Evolutionary conservation across 2,888 invertebrate genomes (phyloP).

Genomic region (Dyspetes luteomarginatus): DNA sequence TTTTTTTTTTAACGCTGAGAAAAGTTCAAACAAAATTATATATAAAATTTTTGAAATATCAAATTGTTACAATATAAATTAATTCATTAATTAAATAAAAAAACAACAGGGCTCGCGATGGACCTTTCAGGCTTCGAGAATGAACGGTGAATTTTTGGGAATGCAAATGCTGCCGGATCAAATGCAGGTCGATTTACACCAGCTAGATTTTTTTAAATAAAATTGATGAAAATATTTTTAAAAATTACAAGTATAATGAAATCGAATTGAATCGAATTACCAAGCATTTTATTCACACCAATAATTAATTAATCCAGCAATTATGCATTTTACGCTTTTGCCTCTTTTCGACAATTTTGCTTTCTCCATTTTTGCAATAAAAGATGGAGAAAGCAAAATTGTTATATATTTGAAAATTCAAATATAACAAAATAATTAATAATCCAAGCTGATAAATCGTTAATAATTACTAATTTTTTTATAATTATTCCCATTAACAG

Average conservation of each 20-base stretch:
- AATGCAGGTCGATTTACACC: conserved; percentile 85
- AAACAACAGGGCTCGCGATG: conserved; percentile 88
- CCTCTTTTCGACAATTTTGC: too few relatives aligned
- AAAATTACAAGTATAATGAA: background rate
- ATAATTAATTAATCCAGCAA: too few relatives aligned
- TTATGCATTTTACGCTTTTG: too few relatives aligned
- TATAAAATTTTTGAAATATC: too few relatives aligned
- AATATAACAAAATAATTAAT: background rate
- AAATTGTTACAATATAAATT: conserved; percentile 76
- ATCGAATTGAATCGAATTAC: too few relatives aligned
- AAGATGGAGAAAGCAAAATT: too few relatives aligned
- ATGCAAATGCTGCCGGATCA: conserved; percentile 88
- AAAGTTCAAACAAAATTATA: too few relatives aligned
- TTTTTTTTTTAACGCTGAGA: too few relatives aligned
- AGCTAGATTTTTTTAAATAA: background rate
- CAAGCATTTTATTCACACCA: too few relatives aligned
- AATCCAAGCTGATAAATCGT: background rate
- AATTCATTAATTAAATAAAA: background rate
- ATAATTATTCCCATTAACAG: conserved; percentile 37
- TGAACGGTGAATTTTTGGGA: conserved; percentile 85
- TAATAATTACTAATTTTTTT: background rate
- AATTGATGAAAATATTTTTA: background rate
- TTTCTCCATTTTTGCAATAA: too few relatives aligned
- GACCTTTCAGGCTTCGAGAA: conserved; percentile 90
- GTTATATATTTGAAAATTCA: background rate